Evolutionary conservation across 35 echinoderm and acorn worm genomes (phyloP).

Genomic region (Strongylocentrotus purpuratus): DNA sequence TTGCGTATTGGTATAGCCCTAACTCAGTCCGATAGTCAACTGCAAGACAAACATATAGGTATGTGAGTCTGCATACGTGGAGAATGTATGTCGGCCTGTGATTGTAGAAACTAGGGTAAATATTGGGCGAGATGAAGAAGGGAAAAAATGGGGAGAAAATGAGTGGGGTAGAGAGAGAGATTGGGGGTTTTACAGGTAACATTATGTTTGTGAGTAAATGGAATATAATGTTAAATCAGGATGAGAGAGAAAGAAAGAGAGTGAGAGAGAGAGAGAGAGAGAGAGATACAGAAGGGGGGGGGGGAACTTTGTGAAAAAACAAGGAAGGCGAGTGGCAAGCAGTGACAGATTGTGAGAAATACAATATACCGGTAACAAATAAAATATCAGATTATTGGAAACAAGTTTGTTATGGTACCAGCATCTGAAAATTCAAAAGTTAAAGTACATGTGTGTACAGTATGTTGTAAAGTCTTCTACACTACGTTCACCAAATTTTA

Average conservation of each 20-base stretch:
- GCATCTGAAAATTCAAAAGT: neutral
- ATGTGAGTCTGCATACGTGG: slow-evolving; percentile 29
- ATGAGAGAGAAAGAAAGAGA: neutral
- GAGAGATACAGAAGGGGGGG: neutral
- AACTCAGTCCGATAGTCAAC: neutral
- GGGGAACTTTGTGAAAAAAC: neutral
- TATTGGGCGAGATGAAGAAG: neutral
- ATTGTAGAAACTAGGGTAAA: slow-evolving; percentile 8
- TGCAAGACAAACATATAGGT: slow-evolving; percentile 28
- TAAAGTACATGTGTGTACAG: no score
- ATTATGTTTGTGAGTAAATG: no score
- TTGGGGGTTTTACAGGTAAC: no score
- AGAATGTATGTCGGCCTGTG: neutral
- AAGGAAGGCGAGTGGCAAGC: neutral
- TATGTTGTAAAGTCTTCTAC: no score
- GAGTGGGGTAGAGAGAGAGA: neutral
- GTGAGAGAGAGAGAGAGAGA: neutral
- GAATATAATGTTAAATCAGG: no score
- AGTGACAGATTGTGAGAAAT: neutral
- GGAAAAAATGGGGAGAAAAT: neutral
- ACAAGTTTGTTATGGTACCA: neutral
- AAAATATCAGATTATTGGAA: no score
- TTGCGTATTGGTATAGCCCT: slow-evolving; percentile 27
- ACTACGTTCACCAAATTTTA: no score
- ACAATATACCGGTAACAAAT: no score